A percentile compares a stretch with the other conserved stretches of the same genome.
Conservation (phyloP, 2,113 vertebrate species). For the Apus apus region DNA sequence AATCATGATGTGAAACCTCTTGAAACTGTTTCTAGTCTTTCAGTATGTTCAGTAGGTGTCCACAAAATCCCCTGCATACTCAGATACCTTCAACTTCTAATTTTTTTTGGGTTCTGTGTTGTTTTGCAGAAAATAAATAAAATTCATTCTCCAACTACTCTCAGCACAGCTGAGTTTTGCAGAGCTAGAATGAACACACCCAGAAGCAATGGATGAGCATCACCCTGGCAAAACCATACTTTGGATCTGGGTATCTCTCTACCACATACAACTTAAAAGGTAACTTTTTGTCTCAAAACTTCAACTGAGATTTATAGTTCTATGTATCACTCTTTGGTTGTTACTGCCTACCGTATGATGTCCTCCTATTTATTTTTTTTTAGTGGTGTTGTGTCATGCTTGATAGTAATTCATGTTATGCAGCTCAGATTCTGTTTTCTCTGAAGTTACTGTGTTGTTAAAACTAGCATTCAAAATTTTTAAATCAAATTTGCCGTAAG, state of each 20-base stretch:
- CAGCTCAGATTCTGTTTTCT: background rate
- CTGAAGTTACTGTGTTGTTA: background rate
- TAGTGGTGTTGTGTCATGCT: background rate
- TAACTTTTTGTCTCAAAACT: background rate
- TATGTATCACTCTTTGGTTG: background rate
- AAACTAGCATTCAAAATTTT: background rate
- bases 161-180: background rate
- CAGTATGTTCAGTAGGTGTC: background rate
- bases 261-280: background rate
- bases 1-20: background rate
- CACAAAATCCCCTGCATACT: background rate
- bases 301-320: background rate
- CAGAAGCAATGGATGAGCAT: background rate
- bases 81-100: background rate
- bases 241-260: background rate
- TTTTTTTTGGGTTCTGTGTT: background rate
- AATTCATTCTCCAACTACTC: background rate
- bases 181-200: background rate
- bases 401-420: background rate
- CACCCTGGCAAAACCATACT: background rate
- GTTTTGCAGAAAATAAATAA: background rate
- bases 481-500: background rate
- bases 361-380: background rate
- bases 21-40: background rate
- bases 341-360: background rate